phyloP scores from a whole-genome alignment of 2,888 invertebrate genomes.

The Drosophila robusta region DNA sequence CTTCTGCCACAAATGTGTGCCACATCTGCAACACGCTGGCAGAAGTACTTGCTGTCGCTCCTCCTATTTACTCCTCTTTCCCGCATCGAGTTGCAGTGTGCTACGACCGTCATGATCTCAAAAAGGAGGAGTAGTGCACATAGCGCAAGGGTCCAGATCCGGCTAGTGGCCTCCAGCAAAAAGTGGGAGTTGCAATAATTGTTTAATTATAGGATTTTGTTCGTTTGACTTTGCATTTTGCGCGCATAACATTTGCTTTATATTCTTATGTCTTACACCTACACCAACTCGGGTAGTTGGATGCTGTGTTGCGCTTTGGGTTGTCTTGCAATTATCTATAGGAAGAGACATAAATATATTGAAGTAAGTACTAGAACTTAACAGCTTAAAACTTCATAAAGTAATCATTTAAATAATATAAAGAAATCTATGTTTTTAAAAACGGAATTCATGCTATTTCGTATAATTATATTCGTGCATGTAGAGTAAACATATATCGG shows the following conservation, averaged over 20 bases:
- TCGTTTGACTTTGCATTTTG: conserved; percentile 82
- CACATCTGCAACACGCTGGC: conserved; percentile 67
- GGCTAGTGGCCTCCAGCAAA: conserved; percentile 83
- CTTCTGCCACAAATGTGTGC: conserved; percentile 74
- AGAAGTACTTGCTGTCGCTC: conserved; percentile 66
- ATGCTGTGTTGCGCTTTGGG: conserved; percentile 6
- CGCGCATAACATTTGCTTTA: conserved; percentile 74
- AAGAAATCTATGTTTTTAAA: background rate
- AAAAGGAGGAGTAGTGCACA: conserved; percentile 85
- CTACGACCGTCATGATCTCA: conserved; percentile 80
- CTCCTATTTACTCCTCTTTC: conserved; percentile 36
- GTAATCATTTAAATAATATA: background rate
- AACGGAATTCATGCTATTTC: background rate
- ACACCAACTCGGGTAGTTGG: conserved; percentile 38
- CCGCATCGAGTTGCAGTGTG: conserved; percentile 27
- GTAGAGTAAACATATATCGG: conserved; percentile 35
- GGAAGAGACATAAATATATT: background rate
- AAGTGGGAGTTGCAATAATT: conserved; percentile 86
- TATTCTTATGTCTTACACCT: conserved; percentile 67
- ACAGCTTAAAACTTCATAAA: background rate
- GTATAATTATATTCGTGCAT: background rate
- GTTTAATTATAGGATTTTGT: conserved; percentile 86
- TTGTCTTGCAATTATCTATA: no score
- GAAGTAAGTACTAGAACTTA: background rate
- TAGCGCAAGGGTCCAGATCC: conserved; percentile 81